phyloP scores from a whole-genome alignment of 2,888 invertebrate species.

The Artemia sinica region DNA sequence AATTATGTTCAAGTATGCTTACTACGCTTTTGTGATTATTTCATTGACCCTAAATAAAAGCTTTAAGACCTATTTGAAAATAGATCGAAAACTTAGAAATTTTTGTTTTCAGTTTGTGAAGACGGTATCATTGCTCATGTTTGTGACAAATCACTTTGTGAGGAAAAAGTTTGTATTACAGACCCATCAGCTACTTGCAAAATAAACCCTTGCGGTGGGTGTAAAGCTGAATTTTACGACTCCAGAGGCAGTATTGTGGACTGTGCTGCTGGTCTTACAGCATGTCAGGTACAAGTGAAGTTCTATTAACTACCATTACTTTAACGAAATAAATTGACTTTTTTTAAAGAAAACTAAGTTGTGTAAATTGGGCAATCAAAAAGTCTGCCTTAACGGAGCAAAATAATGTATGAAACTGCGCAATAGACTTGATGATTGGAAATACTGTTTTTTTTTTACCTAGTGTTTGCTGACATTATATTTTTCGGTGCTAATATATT shows the following conservation, averaged over 20 bases:
- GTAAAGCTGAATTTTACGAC: constrained; percentile 29
- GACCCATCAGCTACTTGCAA: constrained; percentile 30
- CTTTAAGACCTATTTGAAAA: background rate
- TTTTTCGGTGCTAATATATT: too few relatives aligned
- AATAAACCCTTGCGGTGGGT: constrained; percentile 31
- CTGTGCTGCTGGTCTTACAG: constrained; percentile 28
- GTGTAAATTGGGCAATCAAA: too few relatives aligned
- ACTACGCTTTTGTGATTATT: background rate
- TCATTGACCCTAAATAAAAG: background rate
- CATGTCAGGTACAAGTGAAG: constrained; percentile 29
- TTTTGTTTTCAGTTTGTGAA: constrained; percentile 28
- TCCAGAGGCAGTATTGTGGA: constrained; percentile 27
- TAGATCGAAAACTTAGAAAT: constrained; percentile 14
- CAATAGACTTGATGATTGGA: too few relatives aligned
- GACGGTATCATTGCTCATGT: constrained; percentile 29
- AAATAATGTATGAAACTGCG: too few relatives aligned
- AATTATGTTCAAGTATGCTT: background rate
- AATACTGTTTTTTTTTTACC: too few relatives aligned
- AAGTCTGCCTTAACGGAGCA: too few relatives aligned
- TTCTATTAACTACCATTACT: too few relatives aligned
- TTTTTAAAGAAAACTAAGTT: too few relatives aligned
- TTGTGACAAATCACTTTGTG: constrained; percentile 29
- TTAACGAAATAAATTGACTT: too few relatives aligned
- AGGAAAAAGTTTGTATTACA: constrained; percentile 29
- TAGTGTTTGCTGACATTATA: too few relatives aligned